Conservation (phyloP, 2,888 invertebrate species). For the Sinodicranocentrus sp. region DNA sequence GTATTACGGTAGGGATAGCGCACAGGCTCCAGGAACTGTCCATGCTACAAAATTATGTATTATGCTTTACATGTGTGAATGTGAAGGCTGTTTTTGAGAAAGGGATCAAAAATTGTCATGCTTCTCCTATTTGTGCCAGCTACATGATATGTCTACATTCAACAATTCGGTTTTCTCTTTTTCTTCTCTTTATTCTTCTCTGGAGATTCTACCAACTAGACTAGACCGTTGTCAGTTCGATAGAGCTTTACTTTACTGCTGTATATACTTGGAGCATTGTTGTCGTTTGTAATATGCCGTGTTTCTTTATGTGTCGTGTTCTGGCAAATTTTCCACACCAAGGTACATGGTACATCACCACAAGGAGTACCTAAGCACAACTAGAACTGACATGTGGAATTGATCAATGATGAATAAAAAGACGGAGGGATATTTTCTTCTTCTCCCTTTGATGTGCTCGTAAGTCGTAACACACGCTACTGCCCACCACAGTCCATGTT, state of each 20-base stretch:
- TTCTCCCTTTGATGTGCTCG: neutral
- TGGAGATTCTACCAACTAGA: conserved; percentile 34
- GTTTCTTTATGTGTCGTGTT: neutral
- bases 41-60: neutral
- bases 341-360: too few species aligned
- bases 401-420: conserved; percentile 24
- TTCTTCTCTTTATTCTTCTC: neutral
- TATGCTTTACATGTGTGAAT: conserved; percentile 7
- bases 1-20: neutral
- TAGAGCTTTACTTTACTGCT: conserved; percentile 6
- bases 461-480: too few species aligned
- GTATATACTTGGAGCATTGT: neutral
- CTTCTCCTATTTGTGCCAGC: conserved; percentile 40
- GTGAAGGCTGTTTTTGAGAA: conserved; percentile 42
- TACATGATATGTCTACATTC: conserved; percentile 30
- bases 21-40: neutral
- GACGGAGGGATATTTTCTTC: neutral
- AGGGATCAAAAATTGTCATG: conserved; percentile 56
- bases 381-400: conserved; percentile 1
- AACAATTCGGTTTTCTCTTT: conserved; percentile 19
- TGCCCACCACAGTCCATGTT: too few species aligned
- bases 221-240: conserved; percentile 32
- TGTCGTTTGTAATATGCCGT: neutral
- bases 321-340: neutral
- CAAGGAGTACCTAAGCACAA: neutral